These are phyloP conservation scores for Enteromius treurensis DNA, from an alignment of 2,797 vertebrate genomes.

Conservation along the genomic window DNA sequence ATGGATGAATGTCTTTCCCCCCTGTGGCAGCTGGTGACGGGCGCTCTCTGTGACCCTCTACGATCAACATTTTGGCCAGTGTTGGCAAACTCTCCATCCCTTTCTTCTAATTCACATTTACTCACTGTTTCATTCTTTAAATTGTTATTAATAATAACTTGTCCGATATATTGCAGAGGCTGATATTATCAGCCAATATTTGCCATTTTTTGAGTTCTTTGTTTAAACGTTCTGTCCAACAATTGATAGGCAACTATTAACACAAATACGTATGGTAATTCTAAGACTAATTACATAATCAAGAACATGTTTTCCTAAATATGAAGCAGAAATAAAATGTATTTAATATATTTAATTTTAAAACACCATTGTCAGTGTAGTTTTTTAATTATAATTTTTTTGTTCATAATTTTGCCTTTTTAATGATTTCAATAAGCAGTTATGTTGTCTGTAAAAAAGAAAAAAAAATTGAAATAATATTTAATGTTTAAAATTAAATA, in stretches of 20 bases:
- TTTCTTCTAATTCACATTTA: not conserved
- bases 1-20: conserved; percentile 73
- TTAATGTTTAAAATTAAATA: not conserved
- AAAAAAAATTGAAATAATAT: not conserved
- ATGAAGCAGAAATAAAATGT: not conserved
- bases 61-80: conserved; percentile 52
- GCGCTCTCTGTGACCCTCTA: conserved; percentile 61
- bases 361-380: not conserved
- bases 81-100: conserved; percentile 9
- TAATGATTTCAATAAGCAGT: not conserved
- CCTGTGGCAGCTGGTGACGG: conserved; percentile 76
- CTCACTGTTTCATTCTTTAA: not conserved
- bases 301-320: not conserved
- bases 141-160: not conserved
- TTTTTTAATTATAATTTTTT: not conserved
- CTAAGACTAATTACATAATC: not conserved
- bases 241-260: not conserved
- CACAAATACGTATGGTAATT: not conserved
- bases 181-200: not conserved
- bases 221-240: not conserved
- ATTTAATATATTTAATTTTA: not conserved
- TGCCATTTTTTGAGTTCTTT: not conserved
- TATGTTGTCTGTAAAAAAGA: not conserved
- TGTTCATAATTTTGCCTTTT: not conserved
- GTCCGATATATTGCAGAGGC: not conserved